Conservation (phyloP, 2,888 invertebrate genomes). For the Atethmia centrago region DNA sequence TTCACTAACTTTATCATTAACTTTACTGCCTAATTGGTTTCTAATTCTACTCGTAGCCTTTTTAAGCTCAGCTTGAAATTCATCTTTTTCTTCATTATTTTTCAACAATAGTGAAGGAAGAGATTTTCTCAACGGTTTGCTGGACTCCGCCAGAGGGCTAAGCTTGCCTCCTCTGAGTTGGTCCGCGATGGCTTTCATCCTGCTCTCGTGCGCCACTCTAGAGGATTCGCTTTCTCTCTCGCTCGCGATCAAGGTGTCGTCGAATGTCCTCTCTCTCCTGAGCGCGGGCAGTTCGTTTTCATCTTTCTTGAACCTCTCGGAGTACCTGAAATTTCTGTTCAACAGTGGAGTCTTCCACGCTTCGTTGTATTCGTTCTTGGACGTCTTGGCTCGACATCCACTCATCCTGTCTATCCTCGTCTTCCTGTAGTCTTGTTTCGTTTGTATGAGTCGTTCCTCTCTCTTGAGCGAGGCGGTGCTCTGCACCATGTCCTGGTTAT, state of each 20-base stretch:
- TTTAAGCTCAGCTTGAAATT: slow-evolving; percentile 89
- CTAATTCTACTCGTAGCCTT: slow-evolving; percentile 89
- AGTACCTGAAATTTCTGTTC: slow-evolving; percentile 87
- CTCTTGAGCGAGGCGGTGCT: slow-evolving; percentile 83
- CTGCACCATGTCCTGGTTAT: slow-evolving; percentile 85
- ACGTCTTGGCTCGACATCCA: slow-evolving; percentile 87
- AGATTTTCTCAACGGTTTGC: slow-evolving; percentile 88
- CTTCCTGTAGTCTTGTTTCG: slow-evolving; percentile 87
- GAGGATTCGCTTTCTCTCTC: slow-evolving; percentile 82
- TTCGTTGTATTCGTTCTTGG: slow-evolving; percentile 85
- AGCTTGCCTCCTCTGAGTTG: slow-evolving; percentile 80
- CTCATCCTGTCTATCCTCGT: slow-evolving; percentile 87
- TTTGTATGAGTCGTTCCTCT: slow-evolving; percentile 88
- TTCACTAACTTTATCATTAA: slow-evolving; percentile 81
- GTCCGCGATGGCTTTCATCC: slow-evolving; percentile 80
- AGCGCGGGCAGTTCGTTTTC: slow-evolving; percentile 80
- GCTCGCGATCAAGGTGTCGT: slow-evolving; percentile 82
- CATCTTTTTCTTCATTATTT: slow-evolving; percentile 90
- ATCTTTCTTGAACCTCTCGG: slow-evolving; percentile 87
- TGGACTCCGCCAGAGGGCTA: slow-evolving; percentile 79
- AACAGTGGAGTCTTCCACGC: slow-evolving; percentile 87
- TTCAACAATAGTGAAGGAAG: slow-evolving; percentile 89
- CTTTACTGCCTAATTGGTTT: slow-evolving; percentile 86
- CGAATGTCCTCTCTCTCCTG: slow-evolving; percentile 89
- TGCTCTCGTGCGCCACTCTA: slow-evolving; percentile 79